These are phyloP conservation scores for Papilio xuthus DNA, from an alignment of 1,140 invertebrate species.

Conservation along the genomic window DNA sequence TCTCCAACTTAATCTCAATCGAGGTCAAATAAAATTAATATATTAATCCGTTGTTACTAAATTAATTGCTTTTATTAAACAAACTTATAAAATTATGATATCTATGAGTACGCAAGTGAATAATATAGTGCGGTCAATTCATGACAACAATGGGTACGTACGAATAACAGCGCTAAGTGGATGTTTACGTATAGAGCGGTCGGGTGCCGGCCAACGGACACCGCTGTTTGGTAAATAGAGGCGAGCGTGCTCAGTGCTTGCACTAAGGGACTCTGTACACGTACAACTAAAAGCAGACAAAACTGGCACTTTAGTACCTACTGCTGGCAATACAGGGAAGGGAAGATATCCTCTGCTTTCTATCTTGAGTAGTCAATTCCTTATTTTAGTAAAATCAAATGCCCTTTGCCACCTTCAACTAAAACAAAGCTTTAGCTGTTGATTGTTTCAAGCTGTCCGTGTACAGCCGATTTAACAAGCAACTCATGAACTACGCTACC, in stretches of 20 bases:
- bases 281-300: background rate
- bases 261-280: background rate
- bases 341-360: background rate
- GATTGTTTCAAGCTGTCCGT: background rate
- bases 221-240: conserved; percentile 9
- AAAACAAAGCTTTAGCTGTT: background rate
- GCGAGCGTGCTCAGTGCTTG: background rate
- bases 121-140: background rate
- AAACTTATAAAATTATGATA: background rate
- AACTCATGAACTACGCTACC: background rate
- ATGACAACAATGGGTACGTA: conserved; percentile 8
- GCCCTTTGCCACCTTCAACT: background rate
- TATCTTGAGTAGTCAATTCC: background rate
- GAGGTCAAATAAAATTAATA: too few relatives aligned
- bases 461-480: background rate
- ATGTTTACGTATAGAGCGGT: conserved; percentile 7
- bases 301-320: background rate
- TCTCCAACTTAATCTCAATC: too few relatives aligned
- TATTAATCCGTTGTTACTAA: background rate
- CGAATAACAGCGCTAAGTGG: background rate
- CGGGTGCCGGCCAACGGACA: conserved; percentile 11
- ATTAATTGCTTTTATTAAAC: background rate
- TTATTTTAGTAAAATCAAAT: background rate
- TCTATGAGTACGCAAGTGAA: background rate
- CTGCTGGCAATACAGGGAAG: too few relatives aligned